Percentiles rank a stretch among this genome's conserved stretches.
Evolutionary conservation across 2,113 vertebrate genomes (phyloP).

Genomic region (Mirza zaza): DNA sequence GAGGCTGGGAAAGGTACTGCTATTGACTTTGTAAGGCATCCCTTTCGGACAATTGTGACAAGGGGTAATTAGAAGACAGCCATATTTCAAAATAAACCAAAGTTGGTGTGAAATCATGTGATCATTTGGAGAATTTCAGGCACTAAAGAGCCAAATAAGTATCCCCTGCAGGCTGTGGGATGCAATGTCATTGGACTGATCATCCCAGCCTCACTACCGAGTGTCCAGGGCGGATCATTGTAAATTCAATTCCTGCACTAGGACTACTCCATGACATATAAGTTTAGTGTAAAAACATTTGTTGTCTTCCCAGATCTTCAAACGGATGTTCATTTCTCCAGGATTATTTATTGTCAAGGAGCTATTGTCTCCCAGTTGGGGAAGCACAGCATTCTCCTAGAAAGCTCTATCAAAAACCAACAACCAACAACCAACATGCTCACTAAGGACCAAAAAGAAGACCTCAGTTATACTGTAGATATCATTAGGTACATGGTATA

Average conservation of each 20-base stretch:
- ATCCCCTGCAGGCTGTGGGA: neutral
- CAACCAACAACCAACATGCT: neutral
- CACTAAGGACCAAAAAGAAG: neutral
- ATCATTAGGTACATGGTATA: neutral
- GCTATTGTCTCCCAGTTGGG: neutral
- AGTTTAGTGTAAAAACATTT: neutral
- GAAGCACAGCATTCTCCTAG: neutral
- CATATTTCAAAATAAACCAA: conserved; percentile 58
- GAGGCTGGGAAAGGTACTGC: neutral
- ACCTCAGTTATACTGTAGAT: neutral
- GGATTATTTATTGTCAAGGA: neutral
- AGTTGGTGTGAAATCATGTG: conserved; percentile 20
- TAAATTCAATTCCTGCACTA: neutral
- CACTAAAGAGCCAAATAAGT: neutral
- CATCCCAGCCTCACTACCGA: neutral
- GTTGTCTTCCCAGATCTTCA: neutral
- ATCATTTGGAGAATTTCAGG: conserved; percentile 42
- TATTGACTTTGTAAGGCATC: neutral
- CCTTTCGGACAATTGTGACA: neutral
- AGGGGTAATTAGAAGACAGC: conserved; percentile 33
- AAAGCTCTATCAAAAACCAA: neutral
- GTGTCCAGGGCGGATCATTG: neutral
- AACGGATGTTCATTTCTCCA: neutral
- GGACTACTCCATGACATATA: neutral
- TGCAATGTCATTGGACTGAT: neutral